phyloP scores from a whole-genome alignment of 2,797 vertebrate genomes.

The Hoplostethus mediterraneus region DNA sequence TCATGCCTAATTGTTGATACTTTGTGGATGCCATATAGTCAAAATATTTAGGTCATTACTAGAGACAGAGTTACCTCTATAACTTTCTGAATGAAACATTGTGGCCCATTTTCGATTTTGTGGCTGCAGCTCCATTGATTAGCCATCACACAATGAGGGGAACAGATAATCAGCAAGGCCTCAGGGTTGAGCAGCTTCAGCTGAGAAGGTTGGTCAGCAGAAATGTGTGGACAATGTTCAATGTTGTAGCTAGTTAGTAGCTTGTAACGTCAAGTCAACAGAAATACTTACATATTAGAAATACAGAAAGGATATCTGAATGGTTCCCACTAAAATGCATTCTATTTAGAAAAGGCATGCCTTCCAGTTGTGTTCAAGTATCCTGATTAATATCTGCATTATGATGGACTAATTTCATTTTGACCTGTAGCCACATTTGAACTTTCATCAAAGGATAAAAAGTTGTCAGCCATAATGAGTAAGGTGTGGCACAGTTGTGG shows the following conservation, averaged over 20 bases:
- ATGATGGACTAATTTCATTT: neutral
- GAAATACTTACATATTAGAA: slow-evolving; percentile 5
- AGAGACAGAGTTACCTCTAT: slow-evolving; percentile 36
- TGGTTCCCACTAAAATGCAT: neutral
- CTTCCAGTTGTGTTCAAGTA: slow-evolving; percentile 6
- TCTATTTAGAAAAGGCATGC: neutral
- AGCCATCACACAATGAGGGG: slow-evolving; percentile 67
- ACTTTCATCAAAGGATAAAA: slow-evolving; percentile 1
- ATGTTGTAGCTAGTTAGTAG: slow-evolving; percentile 20
- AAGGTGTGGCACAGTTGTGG: slow-evolving; percentile 10
- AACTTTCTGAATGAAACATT: slow-evolving; percentile 51
- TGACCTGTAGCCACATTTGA: slow-evolving; percentile 2
- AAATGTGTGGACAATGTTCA: slow-evolving; percentile 48
- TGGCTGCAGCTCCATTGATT: slow-evolving; percentile 77
- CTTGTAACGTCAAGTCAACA: slow-evolving; percentile 31
- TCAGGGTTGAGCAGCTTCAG: slow-evolving; percentile 50
- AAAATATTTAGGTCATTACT: slow-evolving; percentile 41
- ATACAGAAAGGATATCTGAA: neutral
- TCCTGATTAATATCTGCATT: neutral
- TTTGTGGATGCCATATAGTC: slow-evolving; percentile 5
- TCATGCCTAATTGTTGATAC: slow-evolving; percentile 6
- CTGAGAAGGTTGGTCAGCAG: slow-evolving; percentile 63
- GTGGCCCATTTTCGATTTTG: slow-evolving; percentile 71
- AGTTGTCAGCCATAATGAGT: neutral
- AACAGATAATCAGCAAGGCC: slow-evolving; percentile 73